Evolutionary conservation across 2,888 invertebrate species (phyloP).

Genomic region (Melieria omissa): DNA sequence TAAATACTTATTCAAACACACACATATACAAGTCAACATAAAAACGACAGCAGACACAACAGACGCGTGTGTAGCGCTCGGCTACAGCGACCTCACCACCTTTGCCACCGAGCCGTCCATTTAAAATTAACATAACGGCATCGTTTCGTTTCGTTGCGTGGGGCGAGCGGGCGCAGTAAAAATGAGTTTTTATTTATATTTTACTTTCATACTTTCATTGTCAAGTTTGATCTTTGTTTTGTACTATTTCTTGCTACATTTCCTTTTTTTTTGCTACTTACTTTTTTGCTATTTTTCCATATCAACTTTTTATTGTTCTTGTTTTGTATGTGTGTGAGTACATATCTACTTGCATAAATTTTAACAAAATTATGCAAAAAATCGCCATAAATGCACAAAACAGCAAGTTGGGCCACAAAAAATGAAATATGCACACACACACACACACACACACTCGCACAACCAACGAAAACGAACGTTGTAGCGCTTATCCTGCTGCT

Average conservation of each 20-base stretch:
- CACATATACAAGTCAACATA: background rate
- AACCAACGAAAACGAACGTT: too few species aligned
- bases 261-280: background rate
- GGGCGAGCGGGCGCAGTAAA: background rate
- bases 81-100: background rate
- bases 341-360: background rate
- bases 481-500: too few species aligned
- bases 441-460: too few species aligned
- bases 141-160: background rate
- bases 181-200: background rate
- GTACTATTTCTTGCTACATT: background rate
- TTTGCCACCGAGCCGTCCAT: background rate
- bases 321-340: background rate
- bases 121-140: background rate
- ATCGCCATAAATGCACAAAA: too few species aligned
- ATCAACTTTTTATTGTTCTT: background rate
- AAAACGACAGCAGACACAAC: background rate
- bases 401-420: too few species aligned
- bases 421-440: too few species aligned
- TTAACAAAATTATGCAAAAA: too few species aligned
- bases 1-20: too few species aligned
- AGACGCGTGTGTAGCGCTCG: too few species aligned
- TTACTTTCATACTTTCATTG: background rate
- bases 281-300: background rate
- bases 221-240: constrained; percentile 2